phyloP scores from a whole-genome alignment of 2,797 vertebrate species.

The Salmo trutta region DNA sequence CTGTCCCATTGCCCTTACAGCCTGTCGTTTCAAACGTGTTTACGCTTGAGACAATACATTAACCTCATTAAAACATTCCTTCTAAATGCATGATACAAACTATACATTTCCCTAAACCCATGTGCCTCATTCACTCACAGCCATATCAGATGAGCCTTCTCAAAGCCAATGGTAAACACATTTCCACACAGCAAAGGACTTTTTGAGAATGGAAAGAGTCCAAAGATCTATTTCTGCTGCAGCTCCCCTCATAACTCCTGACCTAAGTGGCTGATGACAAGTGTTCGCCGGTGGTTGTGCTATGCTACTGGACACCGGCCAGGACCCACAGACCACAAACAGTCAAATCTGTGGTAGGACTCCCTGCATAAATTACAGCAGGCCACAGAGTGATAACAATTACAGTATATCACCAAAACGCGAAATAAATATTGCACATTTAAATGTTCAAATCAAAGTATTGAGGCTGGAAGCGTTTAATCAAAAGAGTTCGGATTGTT shows the following conservation, averaged over 20 bases:
- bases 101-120: too few relatives aligned
- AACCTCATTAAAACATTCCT: too few relatives aligned
- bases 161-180: neutral
- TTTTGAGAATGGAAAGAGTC: neutral
- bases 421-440: neutral
- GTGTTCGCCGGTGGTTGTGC: neutral
- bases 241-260: slow-evolving; percentile 2
- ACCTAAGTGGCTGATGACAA: slow-evolving; percentile 13
- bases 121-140: neutral
- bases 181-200: neutral
- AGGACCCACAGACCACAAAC: neutral
- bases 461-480: too few relatives aligned
- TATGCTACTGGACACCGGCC: neutral
- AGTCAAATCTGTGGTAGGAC: too few relatives aligned
- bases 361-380: neutral
- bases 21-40: neutral
- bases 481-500: too few relatives aligned
- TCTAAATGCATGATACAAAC: too few relatives aligned
- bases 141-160: neutral
- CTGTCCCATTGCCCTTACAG: neutral
- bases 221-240: slow-evolving; percentile 7
- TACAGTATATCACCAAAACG: neutral
- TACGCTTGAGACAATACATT: too few relatives aligned
- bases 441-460: too few relatives aligned
- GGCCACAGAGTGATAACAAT: neutral